phyloP scores from a whole-genome alignment of 2,888 invertebrate species.

The Pachymerium ferrugineum region DNA sequence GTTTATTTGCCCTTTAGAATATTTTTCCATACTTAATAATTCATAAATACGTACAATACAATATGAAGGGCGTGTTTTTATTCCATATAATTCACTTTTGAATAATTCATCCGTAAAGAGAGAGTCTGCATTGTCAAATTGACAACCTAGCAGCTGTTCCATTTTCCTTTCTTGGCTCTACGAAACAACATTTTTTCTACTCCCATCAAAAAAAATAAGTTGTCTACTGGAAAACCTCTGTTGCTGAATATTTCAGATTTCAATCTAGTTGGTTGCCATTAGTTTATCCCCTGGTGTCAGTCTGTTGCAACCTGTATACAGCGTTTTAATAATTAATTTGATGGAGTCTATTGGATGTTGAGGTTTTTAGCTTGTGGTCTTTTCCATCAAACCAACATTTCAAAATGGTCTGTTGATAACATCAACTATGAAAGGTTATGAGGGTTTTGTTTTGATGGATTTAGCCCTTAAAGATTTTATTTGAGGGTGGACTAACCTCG shows the following conservation, averaged over 20 bases:
- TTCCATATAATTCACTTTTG: not conserved
- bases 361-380: not conserved
- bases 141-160: not conserved
- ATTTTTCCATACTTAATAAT: too few species aligned
- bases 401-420: not conserved
- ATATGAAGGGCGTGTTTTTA: too few species aligned
- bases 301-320: not conserved
- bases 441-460: not conserved
- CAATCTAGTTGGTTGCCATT: not conserved
- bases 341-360: not conserved
- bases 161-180: not conserved
- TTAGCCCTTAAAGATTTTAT: not conserved
- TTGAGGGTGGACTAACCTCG: not conserved
- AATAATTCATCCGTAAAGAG: not conserved
- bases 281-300: not conserved
- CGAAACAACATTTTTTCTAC: not conserved
- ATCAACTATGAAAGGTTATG: not conserved
- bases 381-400: not conserved
- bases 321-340: not conserved
- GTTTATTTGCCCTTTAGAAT: too few species aligned
- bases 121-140: not conserved
- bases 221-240: not conserved
- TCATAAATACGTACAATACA: too few species aligned
- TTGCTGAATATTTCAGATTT: slow-evolving; percentile 4
- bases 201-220: not conserved